Evolutionary conservation across 2,797 vertebrate species (phyloP).

Genomic region (Acanthurus lineatus): DNA sequence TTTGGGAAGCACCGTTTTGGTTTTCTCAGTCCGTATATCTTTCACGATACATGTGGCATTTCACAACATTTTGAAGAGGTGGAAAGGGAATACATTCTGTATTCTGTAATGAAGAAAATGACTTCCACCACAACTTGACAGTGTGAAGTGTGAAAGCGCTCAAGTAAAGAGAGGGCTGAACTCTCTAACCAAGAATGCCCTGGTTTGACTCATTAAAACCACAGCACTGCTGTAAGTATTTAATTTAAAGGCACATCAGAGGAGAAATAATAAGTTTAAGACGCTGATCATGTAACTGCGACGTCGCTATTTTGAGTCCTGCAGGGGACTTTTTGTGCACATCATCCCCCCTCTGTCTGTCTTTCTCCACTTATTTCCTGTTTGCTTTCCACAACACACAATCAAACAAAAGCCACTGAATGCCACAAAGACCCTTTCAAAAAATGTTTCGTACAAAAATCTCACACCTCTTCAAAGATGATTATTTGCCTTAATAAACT

Average conservation of each 20-base stretch:
- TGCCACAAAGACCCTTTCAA: too few relatives aligned
- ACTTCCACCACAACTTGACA: conserved; percentile 12
- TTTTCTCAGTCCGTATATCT: conserved; percentile 19
- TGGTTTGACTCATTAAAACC: conserved; percentile 45
- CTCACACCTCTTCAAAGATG: background rate
- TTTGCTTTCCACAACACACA: background rate
- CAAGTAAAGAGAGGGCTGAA: background rate
- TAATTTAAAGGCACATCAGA: conserved; percentile 28
- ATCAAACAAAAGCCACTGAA: background rate
- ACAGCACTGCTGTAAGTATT: conserved; percentile 21
- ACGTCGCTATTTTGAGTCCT: background rate
- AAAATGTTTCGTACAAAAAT: background rate
- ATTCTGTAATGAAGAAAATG: conserved; percentile 3
- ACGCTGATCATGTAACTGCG: background rate
- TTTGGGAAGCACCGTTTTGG: conserved; percentile 20
- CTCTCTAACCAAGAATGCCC: background rate
- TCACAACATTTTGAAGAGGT: conserved; percentile 1
- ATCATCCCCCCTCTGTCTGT: background rate
- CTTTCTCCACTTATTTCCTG: background rate
- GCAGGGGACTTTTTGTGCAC: background rate
- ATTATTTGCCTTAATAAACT: background rate
- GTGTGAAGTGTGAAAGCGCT: conserved; percentile 6
- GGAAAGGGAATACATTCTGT: background rate
- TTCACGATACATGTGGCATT: background rate
- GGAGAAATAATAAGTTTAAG: conserved; percentile 23